Evolutionary conservation across 1,140 invertebrate genomes (phyloP).

Genomic region (Drosophila pseudoananassae): DNA sequence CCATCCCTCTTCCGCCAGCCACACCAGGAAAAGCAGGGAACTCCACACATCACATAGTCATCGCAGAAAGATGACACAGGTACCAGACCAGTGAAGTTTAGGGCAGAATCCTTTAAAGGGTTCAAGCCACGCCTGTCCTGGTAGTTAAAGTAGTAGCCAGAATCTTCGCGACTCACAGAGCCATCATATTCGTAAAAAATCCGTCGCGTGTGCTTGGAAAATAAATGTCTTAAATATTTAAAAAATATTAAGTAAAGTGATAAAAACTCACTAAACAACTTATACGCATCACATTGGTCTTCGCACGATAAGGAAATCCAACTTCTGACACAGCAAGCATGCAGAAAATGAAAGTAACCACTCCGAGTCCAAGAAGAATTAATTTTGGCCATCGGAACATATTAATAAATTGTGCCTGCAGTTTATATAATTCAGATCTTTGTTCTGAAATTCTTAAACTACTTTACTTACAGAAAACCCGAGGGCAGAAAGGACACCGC

Average conservation of each 20-base stretch:
- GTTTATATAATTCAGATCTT: background rate
- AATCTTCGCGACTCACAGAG: constrained; percentile 85
- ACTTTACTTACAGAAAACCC: constrained; percentile 60
- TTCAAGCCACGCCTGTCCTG: constrained; percentile 88
- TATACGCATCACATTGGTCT: constrained; percentile 88
- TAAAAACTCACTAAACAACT: constrained; percentile 86
- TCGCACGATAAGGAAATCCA: constrained; percentile 90
- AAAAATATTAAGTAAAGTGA: background rate
- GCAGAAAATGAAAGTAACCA: constrained; percentile 80
- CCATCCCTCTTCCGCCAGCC: constrained; percentile 24
- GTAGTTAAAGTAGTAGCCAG: constrained; percentile 89
- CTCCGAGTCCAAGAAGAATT: constrained; percentile 41
- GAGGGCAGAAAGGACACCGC: constrained; percentile 69
- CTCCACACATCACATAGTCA: constrained; percentile 89
- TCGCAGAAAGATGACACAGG: constrained; percentile 86
- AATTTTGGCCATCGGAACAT: constrained; percentile 64
- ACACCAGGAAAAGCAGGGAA: constrained; percentile 87
- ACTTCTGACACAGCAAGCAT: constrained; percentile 87
- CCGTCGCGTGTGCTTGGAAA: constrained; percentile 86
- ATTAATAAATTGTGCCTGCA: constrained; percentile 67
- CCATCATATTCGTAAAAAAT: constrained; percentile 86
- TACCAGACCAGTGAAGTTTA: constrained; percentile 85
- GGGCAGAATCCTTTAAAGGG: constrained; percentile 83
- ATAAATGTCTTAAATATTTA: too few species aligned
- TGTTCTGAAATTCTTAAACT: background rate